Evolutionary conservation across 2,113 vertebrate genomes (phyloP).

Genomic region (Leucopsar rothschildi): DNA sequence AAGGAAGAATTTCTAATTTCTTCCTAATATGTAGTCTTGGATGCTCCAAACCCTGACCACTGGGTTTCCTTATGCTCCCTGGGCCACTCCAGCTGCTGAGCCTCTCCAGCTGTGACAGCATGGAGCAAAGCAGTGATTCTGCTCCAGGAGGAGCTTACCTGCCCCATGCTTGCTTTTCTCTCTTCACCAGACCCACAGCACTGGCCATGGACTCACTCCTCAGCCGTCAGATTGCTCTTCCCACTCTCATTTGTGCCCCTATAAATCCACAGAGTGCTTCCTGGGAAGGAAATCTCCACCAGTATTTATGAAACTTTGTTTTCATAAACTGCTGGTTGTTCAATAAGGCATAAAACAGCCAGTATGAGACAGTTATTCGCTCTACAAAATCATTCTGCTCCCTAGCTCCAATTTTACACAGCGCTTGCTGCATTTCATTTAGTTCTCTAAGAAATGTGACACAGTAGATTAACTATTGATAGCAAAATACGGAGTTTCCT

Average conservation of each 20-base stretch:
- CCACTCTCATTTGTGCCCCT: fast-evolving
- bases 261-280: not conserved
- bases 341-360: slow-evolving; percentile 71
- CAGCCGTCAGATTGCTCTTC: not conserved
- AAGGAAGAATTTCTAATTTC: not conserved
- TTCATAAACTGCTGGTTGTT: slow-evolving; percentile 69
- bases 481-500: not conserved
- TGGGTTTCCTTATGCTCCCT: not conserved
- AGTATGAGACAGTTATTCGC: slow-evolving; percentile 65
- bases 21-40: not conserved
- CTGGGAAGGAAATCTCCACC: not conserved
- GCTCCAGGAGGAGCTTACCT: not conserved
- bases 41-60: fast-evolving
- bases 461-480: slow-evolving; percentile 67
- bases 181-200: not conserved
- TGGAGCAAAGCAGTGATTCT: not conserved
- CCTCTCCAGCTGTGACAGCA: not conserved
- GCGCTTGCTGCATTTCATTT: slow-evolving; percentile 56
- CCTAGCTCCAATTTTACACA: slow-evolving; percentile 53
- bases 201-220: not conserved
- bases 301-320: slow-evolving; percentile 63
- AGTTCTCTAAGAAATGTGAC: slow-evolving; percentile 55
- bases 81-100: not conserved
- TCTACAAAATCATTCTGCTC: slow-evolving; percentile 64
- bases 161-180: not conserved